These are phyloP conservation scores for Machimus atricapillus DNA, from an alignment of 2,888 invertebrate species.

Conservation along the genomic window DNA sequence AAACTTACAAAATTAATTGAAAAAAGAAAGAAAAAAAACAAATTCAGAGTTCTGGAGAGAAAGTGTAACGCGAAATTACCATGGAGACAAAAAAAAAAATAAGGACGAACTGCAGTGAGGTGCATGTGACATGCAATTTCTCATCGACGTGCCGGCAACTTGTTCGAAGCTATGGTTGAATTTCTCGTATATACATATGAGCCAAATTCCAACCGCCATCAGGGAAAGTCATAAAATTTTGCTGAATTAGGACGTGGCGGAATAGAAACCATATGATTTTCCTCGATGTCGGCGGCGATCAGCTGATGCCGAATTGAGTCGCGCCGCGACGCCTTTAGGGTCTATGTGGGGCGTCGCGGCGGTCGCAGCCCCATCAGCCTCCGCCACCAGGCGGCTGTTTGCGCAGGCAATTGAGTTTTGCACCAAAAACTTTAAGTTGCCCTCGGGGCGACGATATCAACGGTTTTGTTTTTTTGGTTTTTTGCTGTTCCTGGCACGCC, in stretches of 20 bases:
- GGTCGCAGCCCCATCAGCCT: background rate
- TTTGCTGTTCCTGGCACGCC: background rate
- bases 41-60: background rate
- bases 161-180: background rate
- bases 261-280: slow-evolving; percentile 42
- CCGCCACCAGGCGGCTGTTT: background rate
- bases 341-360: background rate
- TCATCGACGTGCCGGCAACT: background rate
- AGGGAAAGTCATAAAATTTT: background rate
- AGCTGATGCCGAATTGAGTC: slow-evolving; percentile 5
- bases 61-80: background rate
- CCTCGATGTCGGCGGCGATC: slow-evolving; percentile 5
- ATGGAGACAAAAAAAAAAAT: background rate
- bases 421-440: background rate
- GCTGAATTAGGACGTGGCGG: slow-evolving; percentile 24
- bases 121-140: slow-evolving; percentile 10
- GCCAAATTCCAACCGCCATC: background rate
- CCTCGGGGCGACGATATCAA: background rate
- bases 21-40: background rate
- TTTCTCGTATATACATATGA: background rate
- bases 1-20: slow-evolving; percentile 11
- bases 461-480: background rate
- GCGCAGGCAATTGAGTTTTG: slow-evolving; percentile 42
- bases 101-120: background rate
- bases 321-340: background rate